phyloP scores from a whole-genome alignment of 2,888 invertebrate genomes.

The Resseliella maxima region DNA sequence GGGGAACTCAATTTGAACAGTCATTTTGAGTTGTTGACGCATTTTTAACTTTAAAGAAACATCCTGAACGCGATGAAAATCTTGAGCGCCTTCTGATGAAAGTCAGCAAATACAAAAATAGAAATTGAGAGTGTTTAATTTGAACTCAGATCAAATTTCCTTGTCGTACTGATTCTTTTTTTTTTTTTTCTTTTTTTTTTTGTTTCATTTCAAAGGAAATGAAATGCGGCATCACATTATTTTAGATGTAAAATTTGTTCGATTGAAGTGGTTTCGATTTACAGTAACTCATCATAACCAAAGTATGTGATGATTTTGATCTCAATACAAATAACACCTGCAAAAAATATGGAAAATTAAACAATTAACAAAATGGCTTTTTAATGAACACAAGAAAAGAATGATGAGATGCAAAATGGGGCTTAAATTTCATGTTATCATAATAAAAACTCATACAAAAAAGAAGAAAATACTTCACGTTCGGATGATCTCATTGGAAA shows the following conservation, averaged over 20 bases:
- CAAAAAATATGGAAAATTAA: slow-evolving; percentile 41
- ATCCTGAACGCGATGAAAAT: not conserved
- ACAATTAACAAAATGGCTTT: slow-evolving; percentile 55
- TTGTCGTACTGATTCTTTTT: not conserved
- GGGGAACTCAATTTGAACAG: slow-evolving; percentile 11
- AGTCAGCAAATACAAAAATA: slow-evolving; percentile 17
- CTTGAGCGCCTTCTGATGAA: not conserved
- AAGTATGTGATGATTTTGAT: slow-evolving; percentile 31
- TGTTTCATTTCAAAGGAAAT: slow-evolving; percentile 5
- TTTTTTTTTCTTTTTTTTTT: not conserved
- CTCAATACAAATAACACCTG: slow-evolving; percentile 19
- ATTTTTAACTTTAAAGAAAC: not conserved
- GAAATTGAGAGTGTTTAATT: slow-evolving; percentile 44
- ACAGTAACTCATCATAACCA: not conserved
- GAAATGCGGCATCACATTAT: not conserved
- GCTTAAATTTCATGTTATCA: slow-evolving; percentile 5
- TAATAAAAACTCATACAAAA: not conserved
- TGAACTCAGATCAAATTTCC: slow-evolving; percentile 33
- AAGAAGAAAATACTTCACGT: not conserved
- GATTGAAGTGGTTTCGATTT: slow-evolving; percentile 49
- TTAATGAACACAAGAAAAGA: slow-evolving; percentile 41
- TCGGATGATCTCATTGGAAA: not conserved
- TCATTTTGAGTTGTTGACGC: slow-evolving; percentile 20
- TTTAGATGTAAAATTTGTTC: slow-evolving; percentile 6
- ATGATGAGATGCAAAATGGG: not conserved